Conservation (phyloP, 2,113 vertebrate genomes). For the Sisor rabdophorus region DNA sequence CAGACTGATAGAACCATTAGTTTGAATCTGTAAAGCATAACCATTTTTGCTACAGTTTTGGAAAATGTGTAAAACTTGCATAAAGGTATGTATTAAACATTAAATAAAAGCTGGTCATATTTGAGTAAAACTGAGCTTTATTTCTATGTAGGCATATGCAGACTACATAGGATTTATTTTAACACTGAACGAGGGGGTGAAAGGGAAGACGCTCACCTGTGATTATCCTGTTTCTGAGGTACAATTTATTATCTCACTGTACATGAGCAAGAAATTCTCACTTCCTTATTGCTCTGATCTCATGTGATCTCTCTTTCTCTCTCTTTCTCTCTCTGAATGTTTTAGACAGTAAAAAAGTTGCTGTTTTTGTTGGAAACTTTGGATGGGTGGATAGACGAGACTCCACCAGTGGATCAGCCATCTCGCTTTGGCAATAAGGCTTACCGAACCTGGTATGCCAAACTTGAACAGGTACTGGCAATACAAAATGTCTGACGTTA, state of each 20-base stretch:
- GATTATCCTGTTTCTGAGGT: constrained; percentile 90
- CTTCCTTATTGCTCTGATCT: background rate
- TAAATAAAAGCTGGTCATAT: too few relatives aligned
- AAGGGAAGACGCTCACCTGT: constrained; percentile 85
- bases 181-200: constrained; percentile 87
- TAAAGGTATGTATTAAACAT: too few relatives aligned
- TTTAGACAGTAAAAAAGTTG: constrained; percentile 84
- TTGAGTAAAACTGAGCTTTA: background rate
- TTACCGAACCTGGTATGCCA: constrained; percentile 89
- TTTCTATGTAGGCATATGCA: constrained; percentile 77
- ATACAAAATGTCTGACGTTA: background rate
- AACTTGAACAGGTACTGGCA: constrained; percentile 80
- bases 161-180: constrained; percentile 96
- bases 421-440: constrained; percentile 98
- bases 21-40: too few relatives aligned
- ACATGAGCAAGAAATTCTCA: background rate
- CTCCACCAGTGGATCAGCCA: constrained; percentile 88
- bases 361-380: constrained; percentile 80
- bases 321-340: background rate
- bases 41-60: too few relatives aligned
- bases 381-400: constrained; percentile 95
- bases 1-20: too few relatives aligned
- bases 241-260: constrained; percentile 11
- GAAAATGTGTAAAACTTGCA: too few relatives aligned
- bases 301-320: background rate